These are phyloP conservation scores for Rhinolophus sinicus DNA, from an alignment of 2,113 vertebrate genomes.

Conservation along the genomic window DNA sequence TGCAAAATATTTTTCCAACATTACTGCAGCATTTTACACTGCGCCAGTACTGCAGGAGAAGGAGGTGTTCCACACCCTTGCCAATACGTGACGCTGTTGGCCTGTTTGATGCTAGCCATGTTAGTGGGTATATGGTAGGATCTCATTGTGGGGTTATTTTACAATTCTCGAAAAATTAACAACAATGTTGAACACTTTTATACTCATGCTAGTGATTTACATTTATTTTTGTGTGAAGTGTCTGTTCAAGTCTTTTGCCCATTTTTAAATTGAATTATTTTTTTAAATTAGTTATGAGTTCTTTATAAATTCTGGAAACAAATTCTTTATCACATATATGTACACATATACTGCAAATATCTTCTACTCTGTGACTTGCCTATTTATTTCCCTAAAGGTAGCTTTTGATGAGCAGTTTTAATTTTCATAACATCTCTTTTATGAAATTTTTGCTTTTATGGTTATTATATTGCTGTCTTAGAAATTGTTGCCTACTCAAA, in stretches of 20 bases:
- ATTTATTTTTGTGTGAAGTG: background rate
- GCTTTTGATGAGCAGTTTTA: background rate
- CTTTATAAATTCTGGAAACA: background rate
- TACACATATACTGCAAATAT: background rate
- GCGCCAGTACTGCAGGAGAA: background rate
- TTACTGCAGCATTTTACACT: background rate
- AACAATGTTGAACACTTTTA: background rate
- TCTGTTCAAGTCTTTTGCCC: background rate
- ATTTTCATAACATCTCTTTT: background rate
- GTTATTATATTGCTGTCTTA: background rate
- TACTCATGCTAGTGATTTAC: background rate
- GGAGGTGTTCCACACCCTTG: background rate
- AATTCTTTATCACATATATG: background rate
- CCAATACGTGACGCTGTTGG: background rate
- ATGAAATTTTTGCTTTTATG: background rate
- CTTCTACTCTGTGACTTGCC: background rate
- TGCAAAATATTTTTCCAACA: background rate
- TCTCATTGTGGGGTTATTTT: background rate
- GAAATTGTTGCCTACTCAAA: background rate
- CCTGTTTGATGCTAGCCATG: background rate
- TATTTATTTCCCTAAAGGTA: background rate
- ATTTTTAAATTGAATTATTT: background rate
- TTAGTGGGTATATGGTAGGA: background rate
- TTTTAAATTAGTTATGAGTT: background rate
- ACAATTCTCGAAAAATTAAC: background rate